Percentiles rank a stretch among this genome's conserved stretches.
Evolutionary conservation across 1,140 invertebrate species (phyloP).

Genomic region (Pantala flavescens): DNA sequence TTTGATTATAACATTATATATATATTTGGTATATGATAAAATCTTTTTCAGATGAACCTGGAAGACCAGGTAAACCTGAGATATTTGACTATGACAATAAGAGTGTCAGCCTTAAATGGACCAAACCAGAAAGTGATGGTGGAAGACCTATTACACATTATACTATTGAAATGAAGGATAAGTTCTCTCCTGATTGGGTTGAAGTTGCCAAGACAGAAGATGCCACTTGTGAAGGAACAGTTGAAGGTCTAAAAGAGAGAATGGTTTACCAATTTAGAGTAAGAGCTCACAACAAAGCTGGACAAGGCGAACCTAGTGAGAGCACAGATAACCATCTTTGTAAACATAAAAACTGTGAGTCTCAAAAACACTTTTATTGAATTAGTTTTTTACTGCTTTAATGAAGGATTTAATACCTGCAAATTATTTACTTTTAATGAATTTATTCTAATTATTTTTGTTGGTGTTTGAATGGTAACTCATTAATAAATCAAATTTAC

Average conservation of each 20-base stretch:
- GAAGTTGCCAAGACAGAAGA: slow-evolving; percentile 75
- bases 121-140: slow-evolving; percentile 77
- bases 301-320: slow-evolving; percentile 74
- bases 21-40: neutral
- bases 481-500: too few relatives aligned
- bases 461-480: too few relatives aligned
- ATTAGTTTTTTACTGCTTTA: too few relatives aligned
- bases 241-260: slow-evolving; percentile 84
- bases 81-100: slow-evolving; percentile 91
- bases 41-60: slow-evolving; percentile 58
- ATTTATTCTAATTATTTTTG: neutral
- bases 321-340: slow-evolving; percentile 85
- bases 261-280: slow-evolving; percentile 90
- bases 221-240: slow-evolving; percentile 63
- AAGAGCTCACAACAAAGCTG: slow-evolving; percentile 84
- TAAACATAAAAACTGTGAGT: slow-evolving; percentile 87
- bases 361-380: slow-evolving; percentile 3
- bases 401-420: too few relatives aligned
- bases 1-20: too few relatives aligned
- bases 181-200: slow-evolving; percentile 78
- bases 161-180: slow-evolving; percentile 92
- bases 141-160: slow-evolving; percentile 93
- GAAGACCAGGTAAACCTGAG: slow-evolving; percentile 77
- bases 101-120: slow-evolving; percentile 83
- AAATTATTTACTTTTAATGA: neutral